Percentiles rank a stretch among this genome's conserved stretches.
Conservation (phyloP, 2,113 vertebrate genomes). For the Gnathonemus longibarbis region DNA sequence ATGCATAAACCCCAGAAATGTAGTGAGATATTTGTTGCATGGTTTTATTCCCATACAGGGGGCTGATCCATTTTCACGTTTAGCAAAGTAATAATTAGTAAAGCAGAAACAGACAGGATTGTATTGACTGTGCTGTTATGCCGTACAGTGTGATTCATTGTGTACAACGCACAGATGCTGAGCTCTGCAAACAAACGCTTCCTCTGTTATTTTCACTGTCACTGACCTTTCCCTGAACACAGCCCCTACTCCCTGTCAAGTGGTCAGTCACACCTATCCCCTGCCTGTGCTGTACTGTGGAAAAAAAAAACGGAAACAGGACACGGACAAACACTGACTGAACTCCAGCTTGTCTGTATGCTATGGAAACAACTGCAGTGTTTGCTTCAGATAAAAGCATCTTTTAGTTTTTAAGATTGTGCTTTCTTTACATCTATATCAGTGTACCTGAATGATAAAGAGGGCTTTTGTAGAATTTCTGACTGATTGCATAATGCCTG, state of each 20-base stretch:
- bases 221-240: background rate
- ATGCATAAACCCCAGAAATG: background rate
- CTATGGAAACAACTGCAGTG: background rate
- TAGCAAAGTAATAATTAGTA: background rate
- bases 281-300: background rate
- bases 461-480: background rate
- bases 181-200: background rate
- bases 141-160: background rate
- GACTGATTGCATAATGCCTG: background rate
- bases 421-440: background rate
- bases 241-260: background rate
- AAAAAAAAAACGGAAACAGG: background rate
- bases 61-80: background rate
- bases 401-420: background rate
- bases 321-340: background rate
- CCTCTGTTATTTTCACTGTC: background rate
- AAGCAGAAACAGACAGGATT: background rate
- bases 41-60: background rate
- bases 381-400: background rate
- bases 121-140: background rate
- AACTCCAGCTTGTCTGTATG: background rate
- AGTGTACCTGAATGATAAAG: background rate
- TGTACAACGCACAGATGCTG: background rate
- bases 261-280: background rate
- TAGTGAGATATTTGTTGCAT: background rate